phyloP scores from a whole-genome alignment of 1,140 invertebrate genomes.

The Latrodectus geometricus region DNA sequence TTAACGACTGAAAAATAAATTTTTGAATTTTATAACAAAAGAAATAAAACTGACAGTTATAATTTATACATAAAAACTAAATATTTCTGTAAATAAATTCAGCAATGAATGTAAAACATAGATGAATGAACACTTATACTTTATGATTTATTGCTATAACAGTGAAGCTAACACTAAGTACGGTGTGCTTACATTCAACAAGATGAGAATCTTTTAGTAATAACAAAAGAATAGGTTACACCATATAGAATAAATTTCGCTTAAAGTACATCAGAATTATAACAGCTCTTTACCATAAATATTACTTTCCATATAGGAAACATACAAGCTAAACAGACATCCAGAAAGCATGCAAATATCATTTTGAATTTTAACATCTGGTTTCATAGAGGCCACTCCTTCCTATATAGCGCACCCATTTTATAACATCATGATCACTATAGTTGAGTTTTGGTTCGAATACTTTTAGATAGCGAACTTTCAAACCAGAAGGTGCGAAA shows the following conservation, averaged over 20 bases:
- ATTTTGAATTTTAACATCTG: conserved; percentile 79
- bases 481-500: conserved; percentile 97
- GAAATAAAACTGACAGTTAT: too few species aligned
- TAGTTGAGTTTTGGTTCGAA: conserved; percentile 99
- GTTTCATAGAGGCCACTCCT: conserved; percentile 99
- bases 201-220: conserved; percentile 55
- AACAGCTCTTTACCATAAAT: conserved; percentile 27
- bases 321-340: conserved; percentile 52
- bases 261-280: conserved; percentile 34
- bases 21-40: too few species aligned
- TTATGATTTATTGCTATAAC: conserved; percentile 58
- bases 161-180: conserved; percentile 61
- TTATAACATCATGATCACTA: conserved; percentile 99
- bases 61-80: neutral
- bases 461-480: conserved; percentile 99
- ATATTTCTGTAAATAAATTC: conserved; percentile 1
- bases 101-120: neutral
- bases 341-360: conserved; percentile 43
- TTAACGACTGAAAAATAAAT: too few species aligned
- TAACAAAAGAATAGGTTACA: conserved; percentile 56
- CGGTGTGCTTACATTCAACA: conserved; percentile 60
- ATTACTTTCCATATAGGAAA: conserved; percentile 34
- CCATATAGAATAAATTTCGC: conserved; percentile 47
- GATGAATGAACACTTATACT: conserved; percentile 28
- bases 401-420: conserved; percentile 99